Percentiles rank a stretch among this genome's conserved stretches.
phyloP scores from a whole-genome alignment of 1,140 invertebrate genomes.

The Daktulosphaira vitifoliae region DNA sequence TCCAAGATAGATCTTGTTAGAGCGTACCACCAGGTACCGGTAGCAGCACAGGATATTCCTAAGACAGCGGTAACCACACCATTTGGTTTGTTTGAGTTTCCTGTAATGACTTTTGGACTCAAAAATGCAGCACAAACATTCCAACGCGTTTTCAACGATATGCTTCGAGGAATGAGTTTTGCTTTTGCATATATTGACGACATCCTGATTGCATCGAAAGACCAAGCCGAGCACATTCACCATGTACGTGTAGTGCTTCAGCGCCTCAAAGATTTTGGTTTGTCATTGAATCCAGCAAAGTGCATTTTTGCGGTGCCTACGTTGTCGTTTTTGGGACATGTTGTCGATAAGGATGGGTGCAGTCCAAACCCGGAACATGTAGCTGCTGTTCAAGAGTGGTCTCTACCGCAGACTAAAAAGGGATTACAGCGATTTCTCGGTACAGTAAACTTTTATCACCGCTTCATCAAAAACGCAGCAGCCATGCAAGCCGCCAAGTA shows the following conservation, averaged over 20 bases:
- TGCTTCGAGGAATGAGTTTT: neutral
- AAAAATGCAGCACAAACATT: too few species aligned
- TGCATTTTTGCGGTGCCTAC: constrained; percentile 40
- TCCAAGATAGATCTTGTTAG: constrained; percentile 45
- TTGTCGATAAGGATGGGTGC: constrained; percentile 40
- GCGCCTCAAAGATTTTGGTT: neutral
- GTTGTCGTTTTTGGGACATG: constrained; percentile 39
- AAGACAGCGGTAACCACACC: constrained; percentile 45
- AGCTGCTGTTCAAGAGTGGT: constrained; percentile 36
- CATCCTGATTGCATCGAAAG: constrained; percentile 40
- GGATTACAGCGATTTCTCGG: constrained; percentile 36
- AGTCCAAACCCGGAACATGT: constrained; percentile 39
- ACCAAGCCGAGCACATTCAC: too few species aligned
- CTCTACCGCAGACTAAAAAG: constrained; percentile 6
- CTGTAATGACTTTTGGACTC: too few species aligned
- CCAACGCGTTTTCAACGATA: neutral
- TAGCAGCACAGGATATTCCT: constrained; percentile 39
- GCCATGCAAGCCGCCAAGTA: constrained; percentile 26
- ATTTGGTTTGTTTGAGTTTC: constrained; percentile 41
- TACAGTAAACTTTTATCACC: constrained; percentile 35
- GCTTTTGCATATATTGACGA: constrained; percentile 2
- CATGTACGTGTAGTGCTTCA: too few species aligned
- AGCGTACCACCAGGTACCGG: constrained; percentile 47
- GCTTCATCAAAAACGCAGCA: constrained; percentile 31
- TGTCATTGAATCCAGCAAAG: constrained; percentile 38